Conservation (phyloP, 2,797 vertebrate genomes). For the Neopelma chrysocephalum region DNA sequence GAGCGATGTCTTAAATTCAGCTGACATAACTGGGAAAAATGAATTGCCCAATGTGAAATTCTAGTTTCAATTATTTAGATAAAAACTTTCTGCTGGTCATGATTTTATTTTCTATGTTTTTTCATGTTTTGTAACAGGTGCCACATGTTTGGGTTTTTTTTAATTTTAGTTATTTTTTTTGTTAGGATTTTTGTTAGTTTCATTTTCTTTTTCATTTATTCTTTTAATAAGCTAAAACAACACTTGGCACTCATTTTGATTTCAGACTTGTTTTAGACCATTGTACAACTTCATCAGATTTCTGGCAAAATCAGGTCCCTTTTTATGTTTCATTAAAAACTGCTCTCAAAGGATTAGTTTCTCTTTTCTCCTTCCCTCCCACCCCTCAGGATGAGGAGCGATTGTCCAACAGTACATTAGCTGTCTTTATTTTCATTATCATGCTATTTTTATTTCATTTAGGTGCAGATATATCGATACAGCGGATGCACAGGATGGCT, state of each 20-base stretch:
- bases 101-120: not conserved
- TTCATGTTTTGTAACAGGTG: not conserved
- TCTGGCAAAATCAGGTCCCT: constrained; percentile 18
- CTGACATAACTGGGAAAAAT: not conserved
- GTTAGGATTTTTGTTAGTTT: not conserved
- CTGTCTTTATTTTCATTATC: not conserved
- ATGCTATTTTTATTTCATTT: not conserved
- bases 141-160: not conserved
- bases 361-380: not conserved
- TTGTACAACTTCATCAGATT: not conserved
- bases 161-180: not conserved
- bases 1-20: not conserved
- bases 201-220: not conserved
- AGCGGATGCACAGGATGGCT: not conserved
- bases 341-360: not conserved
- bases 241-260: not conserved
- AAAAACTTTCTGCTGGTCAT: not conserved
- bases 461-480: not conserved
- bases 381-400: not conserved
- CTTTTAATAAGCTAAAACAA: not conserved
- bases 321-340: not conserved
- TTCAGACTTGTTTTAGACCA: not conserved
- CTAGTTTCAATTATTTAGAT: not conserved
- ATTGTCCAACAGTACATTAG: not conserved
- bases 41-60: not conserved